phyloP scores from a whole-genome alignment of 30 jellyfish, hydroid and myxozoan species.

The Cassiopea xamachana region DNA sequence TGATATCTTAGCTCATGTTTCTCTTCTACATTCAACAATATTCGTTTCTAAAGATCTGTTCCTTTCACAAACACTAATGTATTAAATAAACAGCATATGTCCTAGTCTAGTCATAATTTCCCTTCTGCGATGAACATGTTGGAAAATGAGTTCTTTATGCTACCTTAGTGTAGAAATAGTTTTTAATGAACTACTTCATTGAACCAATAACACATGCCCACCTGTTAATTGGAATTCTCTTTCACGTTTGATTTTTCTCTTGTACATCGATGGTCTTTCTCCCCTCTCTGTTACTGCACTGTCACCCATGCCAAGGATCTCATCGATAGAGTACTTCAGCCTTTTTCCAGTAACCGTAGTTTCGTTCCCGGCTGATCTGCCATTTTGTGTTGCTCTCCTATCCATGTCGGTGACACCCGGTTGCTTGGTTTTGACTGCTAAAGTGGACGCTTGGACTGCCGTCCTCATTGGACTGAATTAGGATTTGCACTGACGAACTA shows the following conservation, averaged over 20 bases:
- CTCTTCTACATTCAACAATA: no score
- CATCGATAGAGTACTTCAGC: conserved; percentile 72
- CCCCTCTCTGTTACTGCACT: conserved; percentile 20
- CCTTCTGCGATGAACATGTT: no score
- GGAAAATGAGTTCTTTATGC: no score
- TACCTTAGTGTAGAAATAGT: not conserved
- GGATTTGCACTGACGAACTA: conserved; percentile 75
- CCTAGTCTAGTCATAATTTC: no score
- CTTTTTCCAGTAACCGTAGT: conserved; percentile 39
- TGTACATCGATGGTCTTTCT: conserved; percentile 15
- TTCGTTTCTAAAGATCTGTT: no score
- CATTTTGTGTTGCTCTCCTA: conserved; percentile 52
- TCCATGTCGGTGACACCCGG: conserved; percentile 44
- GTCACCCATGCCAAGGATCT: conserved; percentile 64
- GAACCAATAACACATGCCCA: conserved; percentile 6
- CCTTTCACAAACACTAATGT: no score
- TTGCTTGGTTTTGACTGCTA: conserved; percentile 39
- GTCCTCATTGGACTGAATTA: conserved; percentile 58
- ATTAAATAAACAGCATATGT: no score
- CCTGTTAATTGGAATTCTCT: conserved; percentile 41
- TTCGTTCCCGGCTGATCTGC: conserved; percentile 20
- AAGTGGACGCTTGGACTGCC: conserved; percentile 63
- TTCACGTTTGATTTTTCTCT: conserved; percentile 21
- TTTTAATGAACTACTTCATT: not conserved
- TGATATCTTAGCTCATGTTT: no score